Conservation (phyloP, 1,140 invertebrate species). For the Polyergus mexicanus region DNA sequence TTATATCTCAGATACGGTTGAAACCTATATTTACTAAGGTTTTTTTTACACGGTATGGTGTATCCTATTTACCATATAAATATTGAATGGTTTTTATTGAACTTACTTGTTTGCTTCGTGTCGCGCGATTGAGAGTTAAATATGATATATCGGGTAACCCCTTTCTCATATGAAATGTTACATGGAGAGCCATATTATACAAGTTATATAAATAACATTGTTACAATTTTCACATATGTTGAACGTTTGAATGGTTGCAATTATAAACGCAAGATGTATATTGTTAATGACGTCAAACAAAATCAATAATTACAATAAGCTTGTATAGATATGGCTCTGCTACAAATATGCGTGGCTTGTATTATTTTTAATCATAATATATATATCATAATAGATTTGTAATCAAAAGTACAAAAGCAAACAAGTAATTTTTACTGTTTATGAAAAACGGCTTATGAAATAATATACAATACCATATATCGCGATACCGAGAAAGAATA, state of each 20-base stretch:
- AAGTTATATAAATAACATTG: conserved; percentile 38
- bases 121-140: background rate
- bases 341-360: background rate
- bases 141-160: background rate
- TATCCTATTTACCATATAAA: too few relatives aligned
- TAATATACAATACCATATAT: background rate
- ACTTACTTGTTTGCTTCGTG: too few relatives aligned
- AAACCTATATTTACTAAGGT: too few relatives aligned
- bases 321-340: background rate
- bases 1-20: too few relatives aligned
- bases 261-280: conserved; percentile 49
- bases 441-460: background rate
- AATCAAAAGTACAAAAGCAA: background rate
- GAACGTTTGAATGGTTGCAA: conserved; percentile 19
- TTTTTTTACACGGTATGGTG: too few relatives aligned
- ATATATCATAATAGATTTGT: too few relatives aligned
- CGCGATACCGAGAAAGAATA: background rate
- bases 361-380: conserved; percentile 16
- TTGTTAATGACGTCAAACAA: conserved; percentile 37
- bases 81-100: too few relatives aligned
- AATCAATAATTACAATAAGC: conserved; percentile 46
- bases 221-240: conserved; percentile 30
- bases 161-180: conserved; percentile 28
- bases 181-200: conserved; percentile 17
- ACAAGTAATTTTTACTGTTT: background rate